Evolutionary conservation across 2,888 invertebrate genomes (phyloP).

Genomic region (Melieria omissa): DNA sequence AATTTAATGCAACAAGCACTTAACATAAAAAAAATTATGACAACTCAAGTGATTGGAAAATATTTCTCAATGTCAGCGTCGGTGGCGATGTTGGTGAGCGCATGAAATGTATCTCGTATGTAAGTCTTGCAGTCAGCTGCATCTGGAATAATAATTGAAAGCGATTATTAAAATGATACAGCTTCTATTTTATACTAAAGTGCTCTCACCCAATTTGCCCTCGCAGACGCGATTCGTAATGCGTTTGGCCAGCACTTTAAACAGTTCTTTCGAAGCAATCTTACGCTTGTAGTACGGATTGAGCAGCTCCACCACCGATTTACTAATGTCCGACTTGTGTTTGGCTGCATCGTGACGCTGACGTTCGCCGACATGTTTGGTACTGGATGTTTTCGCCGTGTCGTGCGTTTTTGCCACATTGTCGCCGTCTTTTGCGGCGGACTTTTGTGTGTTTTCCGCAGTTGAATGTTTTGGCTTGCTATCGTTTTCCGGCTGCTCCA

Average conservation of each 20-base stretch:
- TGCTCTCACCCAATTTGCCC: slow-evolving; percentile 52
- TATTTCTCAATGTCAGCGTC: slow-evolving; percentile 60
- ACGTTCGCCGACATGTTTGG: slow-evolving; percentile 7
- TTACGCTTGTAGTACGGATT: slow-evolving; percentile 64
- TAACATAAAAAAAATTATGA: too few species aligned
- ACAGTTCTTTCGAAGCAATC: slow-evolving; percentile 60
- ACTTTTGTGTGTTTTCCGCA: too few species aligned
- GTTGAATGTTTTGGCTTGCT: slow-evolving; percentile 34
- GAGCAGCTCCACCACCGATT: slow-evolving; percentile 57
- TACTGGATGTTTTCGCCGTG: not conserved
- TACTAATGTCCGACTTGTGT: slow-evolving; percentile 53
- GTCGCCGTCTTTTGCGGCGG: not conserved
- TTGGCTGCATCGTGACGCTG: slow-evolving; percentile 41
- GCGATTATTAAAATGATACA: too few species aligned
- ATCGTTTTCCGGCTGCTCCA: too few species aligned
- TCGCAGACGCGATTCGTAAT: slow-evolving; percentile 58
- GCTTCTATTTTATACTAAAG: too few species aligned
- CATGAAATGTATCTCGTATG: slow-evolving; percentile 57
- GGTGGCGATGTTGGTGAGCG: slow-evolving; percentile 55
- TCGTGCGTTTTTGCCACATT: too few species aligned
- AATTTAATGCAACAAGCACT: too few species aligned
- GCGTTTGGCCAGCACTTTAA: slow-evolving; percentile 60
- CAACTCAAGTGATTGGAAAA: slow-evolving; percentile 45
- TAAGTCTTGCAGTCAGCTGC: slow-evolving; percentile 54
- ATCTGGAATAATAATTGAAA: slow-evolving; percentile 42